Evolutionary conservation across 2,113 vertebrate genomes (phyloP), one percentile per base, ranked within the genome.

Genomic region (Paracanthobrama guichenoti): DNA sequence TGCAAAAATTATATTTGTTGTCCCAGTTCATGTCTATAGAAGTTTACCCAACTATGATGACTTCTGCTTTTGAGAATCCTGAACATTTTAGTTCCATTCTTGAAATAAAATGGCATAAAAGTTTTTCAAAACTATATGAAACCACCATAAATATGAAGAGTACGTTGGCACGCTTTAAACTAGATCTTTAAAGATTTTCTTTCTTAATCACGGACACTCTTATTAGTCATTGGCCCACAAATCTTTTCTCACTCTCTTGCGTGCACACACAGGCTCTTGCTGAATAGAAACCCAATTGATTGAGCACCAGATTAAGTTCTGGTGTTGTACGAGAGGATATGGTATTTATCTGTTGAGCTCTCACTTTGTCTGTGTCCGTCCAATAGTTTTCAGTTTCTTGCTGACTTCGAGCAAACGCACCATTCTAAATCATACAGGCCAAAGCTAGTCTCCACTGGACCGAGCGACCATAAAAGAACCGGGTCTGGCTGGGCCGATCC

Each of bases 401-500:
- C 91, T 92, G 92, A 91, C 88, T 89, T 88, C 57, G 88, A 91
- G 87, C 55, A 87, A 92, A 88, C 69, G 82, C 75, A 77, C 82
- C 87, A 84, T 74, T 86, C 89, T 91, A 90, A 91, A 93, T 91
- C 90, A 92, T 91, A 50, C 16, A 90, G 89, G 89, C 88, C 86
- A 79, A 81, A 85, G 89, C 86, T 85, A 72, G 86, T 86, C 86
- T 89, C 86, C 85, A 89, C 88, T 86, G 89, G 85, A 85, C 35
- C 62, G 79, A 60, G 85, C 77, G 81, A 86, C 72, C 83, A 82
- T 85, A 82, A 69, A 85, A 82, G 69, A 50, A 84, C 44, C 13
- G n/a, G 31, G 44, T 78, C 74, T 79, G 64, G 53, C 66, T 53
- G 24, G 66, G 24, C 77, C 44, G 81, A 64, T 84, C 80, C 55